A percentile compares a stretch with the other conserved stretches of the same genome.
Evolutionary conservation across 2,113 vertebrate species (phyloP).

Genomic region (Psettodes erumei): DNA sequence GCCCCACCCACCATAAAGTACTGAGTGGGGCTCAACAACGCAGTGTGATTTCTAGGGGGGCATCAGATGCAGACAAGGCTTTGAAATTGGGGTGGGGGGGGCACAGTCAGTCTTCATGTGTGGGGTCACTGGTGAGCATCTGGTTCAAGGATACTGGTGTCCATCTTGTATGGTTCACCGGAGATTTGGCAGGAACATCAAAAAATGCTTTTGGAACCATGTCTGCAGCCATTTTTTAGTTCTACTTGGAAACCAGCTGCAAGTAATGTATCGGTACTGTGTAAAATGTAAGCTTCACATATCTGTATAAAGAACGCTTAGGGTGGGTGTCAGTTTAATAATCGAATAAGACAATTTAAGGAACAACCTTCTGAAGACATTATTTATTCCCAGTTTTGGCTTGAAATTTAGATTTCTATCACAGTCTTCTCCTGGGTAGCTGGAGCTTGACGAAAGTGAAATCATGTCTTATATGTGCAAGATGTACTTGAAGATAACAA

Average conservation of each 20-base stretch:
- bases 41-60: slow-evolving; percentile 61
- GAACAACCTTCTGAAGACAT: neutral
- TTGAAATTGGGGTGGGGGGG: slow-evolving; percentile 52
- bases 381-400: neutral
- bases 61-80: slow-evolving; percentile 47
- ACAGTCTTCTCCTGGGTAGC: neutral
- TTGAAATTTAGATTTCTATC: neutral
- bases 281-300: neutral
- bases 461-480: slow-evolving; percentile 2
- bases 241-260: neutral
- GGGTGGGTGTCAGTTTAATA: neutral
- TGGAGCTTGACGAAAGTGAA: slow-evolving; percentile 1
- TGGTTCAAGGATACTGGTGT: slow-evolving; percentile 14
- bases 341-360: neutral
- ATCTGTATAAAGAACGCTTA: neutral
- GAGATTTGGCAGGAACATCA: neutral
- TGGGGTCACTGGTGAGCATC: slow-evolving; percentile 38
- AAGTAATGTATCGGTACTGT: neutral
- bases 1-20: slow-evolving; percentile 21
- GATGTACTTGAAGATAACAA: slow-evolving; percentile 3
- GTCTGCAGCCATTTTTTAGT: neutral
- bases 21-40: slow-evolving; percentile 31
- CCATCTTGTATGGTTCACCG: neutral
- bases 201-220: neutral
- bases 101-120: slow-evolving; percentile 26